Conservation (phyloP, 2,113 vertebrate genomes). For the Sinocyclocheilus maitianheensis region DNA sequence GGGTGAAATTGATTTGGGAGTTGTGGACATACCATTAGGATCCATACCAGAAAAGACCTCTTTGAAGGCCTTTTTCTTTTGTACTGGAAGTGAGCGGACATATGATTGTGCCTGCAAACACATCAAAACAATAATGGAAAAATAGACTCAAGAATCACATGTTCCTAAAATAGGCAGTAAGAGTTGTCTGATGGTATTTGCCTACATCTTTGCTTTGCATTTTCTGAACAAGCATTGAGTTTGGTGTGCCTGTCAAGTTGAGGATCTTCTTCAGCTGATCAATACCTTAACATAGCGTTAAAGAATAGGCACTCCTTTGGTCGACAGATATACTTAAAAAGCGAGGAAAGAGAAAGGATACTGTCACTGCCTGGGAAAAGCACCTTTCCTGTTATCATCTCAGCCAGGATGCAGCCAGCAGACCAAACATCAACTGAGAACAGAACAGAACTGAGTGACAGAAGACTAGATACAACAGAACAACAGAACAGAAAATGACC, state of each 20-base stretch:
- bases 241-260: constrained; percentile 75
- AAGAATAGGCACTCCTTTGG: constrained; percentile 42
- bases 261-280: constrained; percentile 82
- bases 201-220: constrained; percentile 83
- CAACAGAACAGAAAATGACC: neutral
- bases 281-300: constrained; percentile 72
- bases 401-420: constrained; percentile 81
- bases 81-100: constrained; percentile 72
- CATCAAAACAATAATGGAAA: neutral
- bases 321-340: neutral
- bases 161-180: too few relatives aligned
- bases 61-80: constrained; percentile 77
- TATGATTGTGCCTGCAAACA: constrained; percentile 75
- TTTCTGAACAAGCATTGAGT: constrained; percentile 71
- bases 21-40: constrained; percentile 52
- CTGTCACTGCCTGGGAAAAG: constrained; percentile 81
- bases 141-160: neutral
- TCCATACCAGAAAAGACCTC: constrained; percentile 74
- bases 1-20: neutral
- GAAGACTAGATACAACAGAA: neutral
- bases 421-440: constrained; percentile 83
- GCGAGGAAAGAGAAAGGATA: constrained; percentile 70
- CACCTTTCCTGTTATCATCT: constrained; percentile 79
- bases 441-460: neutral
- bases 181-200: neutral